Conservation (phyloP, 2,888 invertebrate species). For the Gari tellinella region DNA sequence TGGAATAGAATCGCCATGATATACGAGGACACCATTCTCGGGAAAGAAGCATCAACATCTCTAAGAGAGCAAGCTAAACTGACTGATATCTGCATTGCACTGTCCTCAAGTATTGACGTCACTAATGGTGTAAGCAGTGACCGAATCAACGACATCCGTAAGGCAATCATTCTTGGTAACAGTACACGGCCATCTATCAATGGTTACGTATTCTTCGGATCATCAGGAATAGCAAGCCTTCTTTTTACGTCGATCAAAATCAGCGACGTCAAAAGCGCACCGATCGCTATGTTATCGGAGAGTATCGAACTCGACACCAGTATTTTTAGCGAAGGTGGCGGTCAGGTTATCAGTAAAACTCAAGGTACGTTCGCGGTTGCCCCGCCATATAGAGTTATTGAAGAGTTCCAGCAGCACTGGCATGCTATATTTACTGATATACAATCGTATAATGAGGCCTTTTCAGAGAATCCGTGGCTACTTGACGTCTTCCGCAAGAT, state of each 20-base stretch:
- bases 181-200: neutral
- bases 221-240: slow-evolving; percentile 11
- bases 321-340: slow-evolving; percentile 7
- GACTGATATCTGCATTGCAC: slow-evolving; percentile 53
- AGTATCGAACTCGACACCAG: slow-evolving; percentile 17
- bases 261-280: slow-evolving; percentile 8
- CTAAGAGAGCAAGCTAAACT: slow-evolving; percentile 25
- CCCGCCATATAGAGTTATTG: slow-evolving; percentile 30
- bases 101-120: slow-evolving; percentile 11
- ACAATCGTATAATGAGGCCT: slow-evolving; percentile 17
- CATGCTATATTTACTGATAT: slow-evolving; percentile 32
- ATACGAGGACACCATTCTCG: slow-evolving; percentile 61
- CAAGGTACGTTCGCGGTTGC: slow-evolving; percentile 26
- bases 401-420: slow-evolving; percentile 40
- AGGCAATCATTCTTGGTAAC: slow-evolving; percentile 15
- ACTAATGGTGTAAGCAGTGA: slow-evolving; percentile 3
- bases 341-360: slow-evolving; percentile 4
- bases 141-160: slow-evolving; percentile 13
- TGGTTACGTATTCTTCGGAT: slow-evolving; percentile 35
- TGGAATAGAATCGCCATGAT: slow-evolving; percentile 70
- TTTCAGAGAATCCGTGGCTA: slow-evolving; percentile 32
- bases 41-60: slow-evolving; percentile 30
- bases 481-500: slow-evolving; percentile 4
- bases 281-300: slow-evolving; percentile 34
- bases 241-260: slow-evolving; percentile 20